Conservation (phyloP, 2,797 vertebrate species). For the Zonotrichia albicollis region DNA sequence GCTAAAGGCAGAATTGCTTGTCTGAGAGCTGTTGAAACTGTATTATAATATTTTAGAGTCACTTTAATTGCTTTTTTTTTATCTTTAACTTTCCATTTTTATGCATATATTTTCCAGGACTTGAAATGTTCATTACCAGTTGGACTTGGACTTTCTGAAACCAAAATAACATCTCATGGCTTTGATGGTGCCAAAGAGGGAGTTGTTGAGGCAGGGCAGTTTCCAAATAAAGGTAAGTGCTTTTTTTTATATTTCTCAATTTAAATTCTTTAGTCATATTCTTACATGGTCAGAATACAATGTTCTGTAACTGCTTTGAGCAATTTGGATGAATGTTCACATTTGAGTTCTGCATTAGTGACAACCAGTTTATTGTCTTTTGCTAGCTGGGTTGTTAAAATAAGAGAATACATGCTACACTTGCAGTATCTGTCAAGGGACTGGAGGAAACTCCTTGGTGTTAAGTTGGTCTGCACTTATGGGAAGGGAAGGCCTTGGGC, state of each 20-base stretch:
- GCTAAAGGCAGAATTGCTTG: background rate
- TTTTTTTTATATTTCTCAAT: background rate
- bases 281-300: background rate
- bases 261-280: background rate
- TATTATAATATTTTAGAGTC: constrained; percentile 1
- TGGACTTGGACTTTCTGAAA: constrained; percentile 85
- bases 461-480: background rate
- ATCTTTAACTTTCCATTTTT: constrained; percentile 61
- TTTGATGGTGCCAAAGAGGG: constrained; percentile 86
- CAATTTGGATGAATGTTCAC: background rate
- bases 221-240: constrained; percentile 80
- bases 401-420: background rate
- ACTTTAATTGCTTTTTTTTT: background rate
- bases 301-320: background rate
- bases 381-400: background rate
- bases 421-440: background rate
- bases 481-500: background rate
- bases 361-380: background rate
- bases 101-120: constrained; percentile 78
- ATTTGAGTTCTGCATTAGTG: background rate
- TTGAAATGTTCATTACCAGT: constrained; percentile 77
- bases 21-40: constrained; percentile 4
- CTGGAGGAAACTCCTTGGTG: background rate
- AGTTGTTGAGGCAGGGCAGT: constrained; percentile 83
- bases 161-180: constrained; percentile 81